Conservation (phyloP, 2,797 vertebrate species). For the Chelonia mydas region DNA sequence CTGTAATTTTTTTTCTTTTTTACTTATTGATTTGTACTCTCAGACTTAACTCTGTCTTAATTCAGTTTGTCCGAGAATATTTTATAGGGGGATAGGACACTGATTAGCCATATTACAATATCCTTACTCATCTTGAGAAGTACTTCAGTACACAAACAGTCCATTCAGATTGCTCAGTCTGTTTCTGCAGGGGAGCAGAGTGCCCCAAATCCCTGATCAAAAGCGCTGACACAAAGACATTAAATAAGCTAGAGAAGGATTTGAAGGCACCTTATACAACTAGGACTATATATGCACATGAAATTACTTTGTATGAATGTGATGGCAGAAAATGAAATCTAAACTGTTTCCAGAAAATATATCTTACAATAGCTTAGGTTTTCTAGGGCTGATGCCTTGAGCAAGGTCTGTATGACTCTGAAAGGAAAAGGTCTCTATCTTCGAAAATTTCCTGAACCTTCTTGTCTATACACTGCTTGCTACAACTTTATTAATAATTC, state of each 20-base stretch:
- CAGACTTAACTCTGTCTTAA: background rate
- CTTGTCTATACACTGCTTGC: background rate
- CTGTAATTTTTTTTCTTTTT: background rate
- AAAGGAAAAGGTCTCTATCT: background rate
- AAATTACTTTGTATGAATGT: background rate
- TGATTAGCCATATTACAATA: background rate
- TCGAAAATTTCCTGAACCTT: background rate
- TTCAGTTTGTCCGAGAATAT: background rate
- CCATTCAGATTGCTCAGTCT: background rate
- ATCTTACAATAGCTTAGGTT: background rate
- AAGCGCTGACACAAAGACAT: background rate
- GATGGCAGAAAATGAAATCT: background rate
- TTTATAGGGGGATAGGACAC: accelerated
- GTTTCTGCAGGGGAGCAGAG: background rate
- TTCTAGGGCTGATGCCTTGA: background rate
- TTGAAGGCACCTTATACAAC: background rate
- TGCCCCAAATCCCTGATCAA: background rate
- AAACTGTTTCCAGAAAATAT: accelerated
- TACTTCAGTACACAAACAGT: background rate
- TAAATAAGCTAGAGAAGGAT: background rate
- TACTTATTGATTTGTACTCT: background rate
- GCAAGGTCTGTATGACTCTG: background rate
- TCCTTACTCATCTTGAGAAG: background rate
- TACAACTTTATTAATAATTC: background rate
- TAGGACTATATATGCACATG: background rate